Evolutionary conservation across 2,888 invertebrate genomes (phyloP), one percentile per base, ranked within the genome.

Genomic region (Diarsia dahlii): DNA sequence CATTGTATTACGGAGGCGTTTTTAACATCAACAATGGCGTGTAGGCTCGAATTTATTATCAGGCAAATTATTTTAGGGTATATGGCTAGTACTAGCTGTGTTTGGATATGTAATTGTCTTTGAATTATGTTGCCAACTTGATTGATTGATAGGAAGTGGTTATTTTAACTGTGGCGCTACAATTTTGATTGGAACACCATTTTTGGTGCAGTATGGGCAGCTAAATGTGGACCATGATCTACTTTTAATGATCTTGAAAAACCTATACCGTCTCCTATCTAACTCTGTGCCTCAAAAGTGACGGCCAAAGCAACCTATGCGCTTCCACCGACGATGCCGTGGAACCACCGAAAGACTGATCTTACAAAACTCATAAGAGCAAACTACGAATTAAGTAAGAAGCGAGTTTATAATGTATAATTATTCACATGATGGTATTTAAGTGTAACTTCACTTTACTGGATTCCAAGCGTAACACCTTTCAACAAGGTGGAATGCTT

Each of bases 41-140:
- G 84, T 86, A 87, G 88, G 88, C 78, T 78, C 18, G 52, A 23
- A 60, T 75, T 79, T 74, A 86, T 84, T 72, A 65, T 70, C 66
- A 23, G 60, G 28, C 68, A 70, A 81, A 84, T 86, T 84, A 87
- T 78, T 67, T 56, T 34, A 68, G 9, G 39, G 45, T 68, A 71
- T 80, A 80, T 64, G 56, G 66, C 5, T 46, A 67, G 50, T 54
- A 46, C 82, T 52, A 20, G 62, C 73, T 79, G 8, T 72, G 62
- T 86, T 79, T 68, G 64, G 71, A 18, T 23, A 62, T 10, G 50
- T 81, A 81, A 78, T 78, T 77, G 65, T 68, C 58, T 72, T 70
- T 18, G 45, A 77, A 84, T 71, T 82, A 79, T 69, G 28, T 75
- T 52, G 60, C 34, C 39, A 60, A 72, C 56, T 50, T 83, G 81